phyloP scores from a whole-genome alignment of 2,113 vertebrate species.

The Ancistrus triradiatus region DNA sequence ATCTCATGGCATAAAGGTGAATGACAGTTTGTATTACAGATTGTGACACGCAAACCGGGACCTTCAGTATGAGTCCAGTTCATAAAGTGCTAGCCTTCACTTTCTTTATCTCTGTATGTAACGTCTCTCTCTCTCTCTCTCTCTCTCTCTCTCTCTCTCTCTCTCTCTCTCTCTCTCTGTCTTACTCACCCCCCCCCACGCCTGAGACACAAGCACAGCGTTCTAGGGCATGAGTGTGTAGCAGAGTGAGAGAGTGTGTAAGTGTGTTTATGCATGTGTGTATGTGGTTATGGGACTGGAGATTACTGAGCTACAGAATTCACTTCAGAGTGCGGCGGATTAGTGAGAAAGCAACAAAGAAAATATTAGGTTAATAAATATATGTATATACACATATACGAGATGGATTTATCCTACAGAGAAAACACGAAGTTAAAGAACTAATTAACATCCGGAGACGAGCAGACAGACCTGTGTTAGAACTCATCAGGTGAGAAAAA shows the following conservation, averaged over 20 bases:
- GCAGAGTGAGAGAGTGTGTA: neutral
- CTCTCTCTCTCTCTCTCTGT: neutral
- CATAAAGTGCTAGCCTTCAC: neutral
- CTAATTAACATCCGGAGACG: no score
- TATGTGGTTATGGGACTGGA: neutral
- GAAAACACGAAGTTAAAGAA: no score
- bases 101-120: neutral
- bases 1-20: neutral
- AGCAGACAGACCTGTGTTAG: no score
- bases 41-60: neutral
- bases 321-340: neutral
- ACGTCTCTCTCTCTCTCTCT: neutral
- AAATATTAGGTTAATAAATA: no score
- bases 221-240: slow-evolving; percentile 21
- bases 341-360: no score
- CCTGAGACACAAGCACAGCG: neutral
- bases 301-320: slow-evolving; percentile 1
- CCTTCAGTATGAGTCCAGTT: neutral
- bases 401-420: neutral
- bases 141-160: neutral
- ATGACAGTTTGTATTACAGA: neutral
- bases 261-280: neutral
- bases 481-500: no score
- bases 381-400: neutral
- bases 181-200: neutral